Evolutionary conservation across 2,888 invertebrate species (phyloP).

Genomic region (Baronia brevicornis): DNA sequence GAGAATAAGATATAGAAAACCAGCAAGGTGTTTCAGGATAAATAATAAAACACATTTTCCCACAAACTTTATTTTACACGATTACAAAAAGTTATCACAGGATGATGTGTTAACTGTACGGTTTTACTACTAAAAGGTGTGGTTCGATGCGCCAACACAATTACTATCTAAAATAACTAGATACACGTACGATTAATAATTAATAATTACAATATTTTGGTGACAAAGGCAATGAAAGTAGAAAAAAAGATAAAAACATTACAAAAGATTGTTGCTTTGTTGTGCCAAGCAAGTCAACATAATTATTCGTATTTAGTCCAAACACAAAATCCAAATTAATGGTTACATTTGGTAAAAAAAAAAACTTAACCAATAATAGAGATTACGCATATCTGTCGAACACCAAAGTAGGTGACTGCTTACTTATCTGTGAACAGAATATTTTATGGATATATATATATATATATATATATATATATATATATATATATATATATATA

Average conservation of each 20-base stretch:
- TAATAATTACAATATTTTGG: slow-evolving; percentile 2
- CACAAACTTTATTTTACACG: slow-evolving; percentile 53
- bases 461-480: too few relatives aligned
- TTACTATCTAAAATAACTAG: slow-evolving; percentile 4
- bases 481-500: too few relatives aligned
- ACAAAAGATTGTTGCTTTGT: slow-evolving; percentile 1
- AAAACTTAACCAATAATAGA: slow-evolving; percentile 46
- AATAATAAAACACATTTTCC: slow-evolving; percentile 20
- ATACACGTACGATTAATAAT: slow-evolving; percentile 2
- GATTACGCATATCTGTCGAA: slow-evolving; percentile 35
- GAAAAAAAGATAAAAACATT: slow-evolving; percentile 4
- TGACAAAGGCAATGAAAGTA: slow-evolving; percentile 8
- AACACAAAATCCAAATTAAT: slow-evolving; percentile 10
- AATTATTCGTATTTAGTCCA: too few relatives aligned
- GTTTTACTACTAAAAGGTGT: slow-evolving; percentile 26
- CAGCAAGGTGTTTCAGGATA: not conserved
- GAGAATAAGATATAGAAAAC: too few relatives aligned
- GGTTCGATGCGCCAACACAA: too few relatives aligned
- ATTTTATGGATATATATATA: too few relatives aligned
- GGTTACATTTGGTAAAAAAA: slow-evolving; percentile 51
- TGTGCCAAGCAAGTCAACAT: too few relatives aligned
- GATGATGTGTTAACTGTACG: slow-evolving; percentile 43
- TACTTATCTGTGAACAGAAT: slow-evolving; percentile 3
- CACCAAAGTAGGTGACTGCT: not conserved
- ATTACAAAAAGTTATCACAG: slow-evolving; percentile 68